Conservation (phyloP, 2,888 invertebrate species). For the Cephus runcator region DNA sequence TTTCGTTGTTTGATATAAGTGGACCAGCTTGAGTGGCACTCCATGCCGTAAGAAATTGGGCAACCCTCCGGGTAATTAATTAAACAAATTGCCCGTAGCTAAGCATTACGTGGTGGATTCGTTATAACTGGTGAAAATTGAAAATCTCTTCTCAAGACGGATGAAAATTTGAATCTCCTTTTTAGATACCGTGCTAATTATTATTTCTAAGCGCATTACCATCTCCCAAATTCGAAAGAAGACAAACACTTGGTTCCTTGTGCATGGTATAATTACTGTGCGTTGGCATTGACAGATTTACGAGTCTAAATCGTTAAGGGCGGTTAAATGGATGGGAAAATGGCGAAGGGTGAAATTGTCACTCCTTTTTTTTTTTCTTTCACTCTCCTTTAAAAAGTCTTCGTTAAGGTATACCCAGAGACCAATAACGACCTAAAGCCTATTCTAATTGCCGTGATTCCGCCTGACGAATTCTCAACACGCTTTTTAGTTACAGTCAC, state of each 20-base stretch:
- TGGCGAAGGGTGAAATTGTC: conserved; percentile 6
- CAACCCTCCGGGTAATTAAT: not conserved
- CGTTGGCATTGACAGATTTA: not conserved
- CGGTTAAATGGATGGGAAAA: not conserved
- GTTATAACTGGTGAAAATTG: not conserved
- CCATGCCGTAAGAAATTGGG: not conserved
- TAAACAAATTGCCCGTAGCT: conserved; percentile 4
- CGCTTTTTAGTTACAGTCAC: not conserved
- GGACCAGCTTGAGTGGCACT: not conserved
- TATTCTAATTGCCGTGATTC: not conserved
- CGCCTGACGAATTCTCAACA: not conserved
- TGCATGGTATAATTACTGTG: not conserved
- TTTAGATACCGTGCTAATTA: not conserved
- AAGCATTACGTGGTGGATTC: not conserved
- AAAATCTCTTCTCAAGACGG: not conserved
- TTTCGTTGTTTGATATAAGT: not conserved
- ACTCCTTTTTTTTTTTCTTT: not conserved
- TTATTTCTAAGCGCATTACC: not conserved
- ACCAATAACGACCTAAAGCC: not conserved
- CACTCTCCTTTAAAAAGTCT: not conserved
- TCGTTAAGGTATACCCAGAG: not conserved
- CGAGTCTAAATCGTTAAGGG: not conserved
- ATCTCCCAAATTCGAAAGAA: not conserved
- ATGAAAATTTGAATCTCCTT: not conserved
- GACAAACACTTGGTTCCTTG: not conserved